Evolutionary conservation across 2,113 vertebrate genomes (phyloP).

Genomic region (Myiozetetes cayanensis): DNA sequence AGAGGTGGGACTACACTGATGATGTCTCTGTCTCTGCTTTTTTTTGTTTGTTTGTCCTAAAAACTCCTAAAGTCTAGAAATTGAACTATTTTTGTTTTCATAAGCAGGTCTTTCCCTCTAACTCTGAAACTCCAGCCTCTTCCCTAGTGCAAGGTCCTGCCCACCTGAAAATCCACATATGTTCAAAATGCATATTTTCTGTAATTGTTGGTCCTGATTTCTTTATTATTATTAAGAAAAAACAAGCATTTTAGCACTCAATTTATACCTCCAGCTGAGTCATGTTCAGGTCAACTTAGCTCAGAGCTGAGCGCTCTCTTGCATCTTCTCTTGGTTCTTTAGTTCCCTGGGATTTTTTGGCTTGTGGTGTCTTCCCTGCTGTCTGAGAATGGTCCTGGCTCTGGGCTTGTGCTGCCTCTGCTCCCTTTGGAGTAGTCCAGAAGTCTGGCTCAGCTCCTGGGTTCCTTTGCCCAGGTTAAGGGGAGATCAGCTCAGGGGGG

Average conservation of each 20-base stretch:
- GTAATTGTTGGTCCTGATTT: neutral
- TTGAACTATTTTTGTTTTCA: neutral
- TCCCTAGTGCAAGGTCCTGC: neutral
- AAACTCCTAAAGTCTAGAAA: neutral
- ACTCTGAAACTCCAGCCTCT: neutral
- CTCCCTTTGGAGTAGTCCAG: neutral
- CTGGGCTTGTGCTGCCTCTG: neutral
- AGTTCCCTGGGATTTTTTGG: neutral
- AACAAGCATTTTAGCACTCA: fast-evolving
- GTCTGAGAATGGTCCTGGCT: neutral
- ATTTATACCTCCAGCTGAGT: neutral
- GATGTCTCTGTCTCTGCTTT: neutral
- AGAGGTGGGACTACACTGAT: neutral
- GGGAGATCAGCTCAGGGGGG: neutral
- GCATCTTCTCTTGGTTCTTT: neutral
- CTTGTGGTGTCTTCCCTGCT: neutral
- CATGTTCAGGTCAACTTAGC: fast-evolving
- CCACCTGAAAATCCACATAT: neutral
- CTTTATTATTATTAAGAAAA: neutral
- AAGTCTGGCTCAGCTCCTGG: neutral
- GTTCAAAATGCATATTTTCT: neutral
- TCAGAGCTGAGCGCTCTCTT: neutral
- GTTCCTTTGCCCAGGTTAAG: neutral
- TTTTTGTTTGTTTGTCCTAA: neutral
- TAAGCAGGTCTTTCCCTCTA: neutral